Percentiles rank a stretch among this genome's conserved stretches.
Evolutionary conservation across 2,888 invertebrate species (phyloP).

Genomic region (Xylophagus ater): DNA sequence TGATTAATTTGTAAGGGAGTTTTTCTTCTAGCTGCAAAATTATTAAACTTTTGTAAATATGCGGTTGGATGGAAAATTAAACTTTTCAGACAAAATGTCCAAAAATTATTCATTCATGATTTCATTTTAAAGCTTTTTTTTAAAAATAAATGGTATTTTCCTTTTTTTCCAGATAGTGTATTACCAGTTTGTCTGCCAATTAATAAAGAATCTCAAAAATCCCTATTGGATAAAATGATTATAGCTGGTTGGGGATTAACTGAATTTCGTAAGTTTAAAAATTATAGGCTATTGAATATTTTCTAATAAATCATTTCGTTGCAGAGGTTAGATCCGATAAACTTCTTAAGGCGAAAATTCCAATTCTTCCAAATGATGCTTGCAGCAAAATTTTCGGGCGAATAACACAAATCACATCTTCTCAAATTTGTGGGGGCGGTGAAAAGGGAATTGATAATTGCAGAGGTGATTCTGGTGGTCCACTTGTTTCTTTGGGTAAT

Average conservation of each 20-base stretch:
- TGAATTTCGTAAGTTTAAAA: slow-evolving; percentile 28
- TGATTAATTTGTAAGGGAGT: no score
- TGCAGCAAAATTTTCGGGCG: slow-evolving; percentile 29
- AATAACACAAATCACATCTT: slow-evolving; percentile 22
- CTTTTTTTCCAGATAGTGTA: slow-evolving; percentile 6
- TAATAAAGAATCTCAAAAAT: slow-evolving; percentile 28
- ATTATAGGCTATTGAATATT: not conserved
- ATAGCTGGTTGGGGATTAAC: slow-evolving; percentile 51
- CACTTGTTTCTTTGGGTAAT: slow-evolving; percentile 18
- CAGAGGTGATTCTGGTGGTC: slow-evolving; percentile 23
- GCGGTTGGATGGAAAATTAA: no score
- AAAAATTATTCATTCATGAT: slow-evolving; percentile 6
- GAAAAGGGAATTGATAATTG: slow-evolving; percentile 16
- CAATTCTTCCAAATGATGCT: slow-evolving; percentile 27
- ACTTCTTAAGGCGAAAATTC: slow-evolving; percentile 33
- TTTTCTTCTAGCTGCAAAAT: no score
- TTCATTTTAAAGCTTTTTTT: slow-evolving; percentile 9
- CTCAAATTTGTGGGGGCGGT: slow-evolving; percentile 48
- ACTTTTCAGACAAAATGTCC: not conserved
- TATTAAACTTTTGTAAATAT: no score
- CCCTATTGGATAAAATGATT: slow-evolving; percentile 30
- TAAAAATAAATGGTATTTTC: not conserved
- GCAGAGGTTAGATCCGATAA: slow-evolving; percentile 12
- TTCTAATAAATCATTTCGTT: not conserved
- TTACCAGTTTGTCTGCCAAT: slow-evolving; percentile 41